Evolutionary conservation across 2,888 invertebrate genomes (phyloP), one percentile per base, ranked within the genome.

Genomic region (Matsumyia berberina): DNA sequence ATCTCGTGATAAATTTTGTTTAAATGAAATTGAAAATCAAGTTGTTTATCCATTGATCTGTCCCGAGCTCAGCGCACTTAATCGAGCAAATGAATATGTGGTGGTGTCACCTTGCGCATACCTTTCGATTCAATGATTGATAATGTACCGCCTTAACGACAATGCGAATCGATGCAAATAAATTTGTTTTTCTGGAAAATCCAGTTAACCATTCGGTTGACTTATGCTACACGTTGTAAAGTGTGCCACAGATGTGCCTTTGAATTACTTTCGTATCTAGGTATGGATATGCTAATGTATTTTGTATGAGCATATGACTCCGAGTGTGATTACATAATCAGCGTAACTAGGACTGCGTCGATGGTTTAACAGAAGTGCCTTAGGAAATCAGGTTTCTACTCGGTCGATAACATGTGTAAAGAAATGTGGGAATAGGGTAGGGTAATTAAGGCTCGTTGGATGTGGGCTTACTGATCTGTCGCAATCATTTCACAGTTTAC

Each of bases 171-270:
- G 2, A 19, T 44, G 42, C 11, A 33, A 35, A 42, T 4, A 12
- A 73, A 53, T 55, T 60, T 29, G 33, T 66, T 67, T 76, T 76
- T 58, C 31, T 33, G 35, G 35, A 69, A 60, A 60, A 77, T 77
- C 76, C 49, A 60, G 76, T 77, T 77, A 44, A n/a, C 0, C 11
- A 35, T 35, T 69, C 53, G 12, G 24, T 9, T 7, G 49, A 37
- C 37, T 17, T n/a, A 57, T n/a, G n/a, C n/a, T n/a, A 15, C 58
- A 12, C 11, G 55, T n/a, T 49, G 49, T 51, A 17, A 51, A 76
- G 31, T 64, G 62, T 66, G 67, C 37, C 76, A 67, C 7, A 39
- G 24, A 67, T 44, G 55, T 57, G 7, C 33, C 42, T 55, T 12
- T n/a, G 19, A 49, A 5, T 37, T 49, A 15, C 15, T 7, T 49